A percentile compares a stretch with the other conserved stretches of the same genome.
Conservation (phyloP, 2,888 invertebrate genomes). For the Dendrolimus pini region DNA sequence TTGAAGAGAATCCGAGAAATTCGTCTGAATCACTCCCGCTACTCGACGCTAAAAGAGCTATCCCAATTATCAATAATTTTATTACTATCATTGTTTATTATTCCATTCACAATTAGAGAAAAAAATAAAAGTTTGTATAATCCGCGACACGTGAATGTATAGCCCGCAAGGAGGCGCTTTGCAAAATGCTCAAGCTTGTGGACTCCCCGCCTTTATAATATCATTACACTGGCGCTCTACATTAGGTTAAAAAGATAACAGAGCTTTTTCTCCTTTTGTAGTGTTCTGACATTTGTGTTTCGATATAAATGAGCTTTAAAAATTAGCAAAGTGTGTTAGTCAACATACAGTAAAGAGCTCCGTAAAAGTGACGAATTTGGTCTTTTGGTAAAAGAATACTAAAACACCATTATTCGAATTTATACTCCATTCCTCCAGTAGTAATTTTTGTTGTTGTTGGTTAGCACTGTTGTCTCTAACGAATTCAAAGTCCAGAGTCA, state of each 20-base stretch:
- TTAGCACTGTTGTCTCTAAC: no score
- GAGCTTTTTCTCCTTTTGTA: conserved; percentile 69
- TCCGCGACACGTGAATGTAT: conserved; percentile 55
- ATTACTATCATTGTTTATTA: conserved; percentile 40
- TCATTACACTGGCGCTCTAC: conserved; percentile 60
- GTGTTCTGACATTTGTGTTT: conserved; percentile 44
- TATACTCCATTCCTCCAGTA: no score
- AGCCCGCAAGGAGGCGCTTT: conserved; percentile 62
- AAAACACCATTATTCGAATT: no score
- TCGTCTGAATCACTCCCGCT: conserved; percentile 46
- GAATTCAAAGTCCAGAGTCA: no score
- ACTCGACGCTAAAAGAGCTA: conserved; percentile 39
- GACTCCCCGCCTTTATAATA: conserved; percentile 67
- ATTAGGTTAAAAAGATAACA: conserved; percentile 67
- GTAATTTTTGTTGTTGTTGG: no score
- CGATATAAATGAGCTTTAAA: conserved; percentile 39
- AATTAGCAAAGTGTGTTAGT: no score
- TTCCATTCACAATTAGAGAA: conserved; percentile 35
- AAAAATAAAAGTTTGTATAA: conserved; percentile 1
- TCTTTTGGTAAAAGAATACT: no score
- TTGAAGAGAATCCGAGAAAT: conserved; percentile 47
- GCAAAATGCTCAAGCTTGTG: conserved; percentile 64
- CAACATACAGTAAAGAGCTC: no score
- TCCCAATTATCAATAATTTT: conserved; percentile 39
- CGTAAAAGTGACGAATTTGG: no score